Percentiles rank a stretch among this genome's conserved stretches.
Evolutionary conservation across 2,888 invertebrate genomes (phyloP).

Genomic region (Catocala sponsa): DNA sequence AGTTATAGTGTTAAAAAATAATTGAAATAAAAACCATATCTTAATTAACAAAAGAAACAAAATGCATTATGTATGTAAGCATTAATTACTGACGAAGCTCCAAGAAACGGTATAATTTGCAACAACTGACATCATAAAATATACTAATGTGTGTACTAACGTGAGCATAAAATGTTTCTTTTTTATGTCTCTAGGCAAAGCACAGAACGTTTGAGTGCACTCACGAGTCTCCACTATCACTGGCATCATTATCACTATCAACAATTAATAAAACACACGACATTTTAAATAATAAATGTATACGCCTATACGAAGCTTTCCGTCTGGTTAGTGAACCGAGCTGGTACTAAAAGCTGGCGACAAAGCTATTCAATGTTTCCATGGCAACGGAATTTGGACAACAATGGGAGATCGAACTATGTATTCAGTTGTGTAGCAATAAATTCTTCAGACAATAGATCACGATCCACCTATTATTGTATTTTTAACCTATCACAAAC

Average conservation of each 20-base stretch:
- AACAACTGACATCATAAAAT: slow-evolving; percentile 36
- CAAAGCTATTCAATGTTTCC: slow-evolving; percentile 82
- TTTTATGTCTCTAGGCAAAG: slow-evolving; percentile 22
- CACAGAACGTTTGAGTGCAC: slow-evolving; percentile 36
- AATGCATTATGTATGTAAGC: slow-evolving; percentile 45
- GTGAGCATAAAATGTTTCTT: slow-evolving; percentile 34
- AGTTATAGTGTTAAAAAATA: slow-evolving; percentile 29
- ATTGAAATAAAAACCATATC: slow-evolving; percentile 30
- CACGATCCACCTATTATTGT: slow-evolving; percentile 17
- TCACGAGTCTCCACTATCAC: slow-evolving; percentile 53
- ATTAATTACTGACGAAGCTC: slow-evolving; percentile 43
- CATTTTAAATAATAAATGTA: slow-evolving; percentile 9
- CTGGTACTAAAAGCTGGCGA: slow-evolving; percentile 45
- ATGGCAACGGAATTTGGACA: slow-evolving; percentile 74
- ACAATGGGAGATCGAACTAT: slow-evolving; percentile 59
- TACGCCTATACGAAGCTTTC: slow-evolving; percentile 24
- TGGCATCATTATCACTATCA: slow-evolving; percentile 38
- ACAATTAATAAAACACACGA: slow-evolving; percentile 33
- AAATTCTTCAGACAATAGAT: slow-evolving; percentile 37
- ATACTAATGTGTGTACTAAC: slow-evolving; percentile 34
- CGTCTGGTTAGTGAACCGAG: slow-evolving; percentile 36
- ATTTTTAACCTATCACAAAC: slow-evolving; percentile 12
- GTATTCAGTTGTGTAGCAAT: slow-evolving; percentile 27
- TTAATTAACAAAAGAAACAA: slow-evolving; percentile 31
- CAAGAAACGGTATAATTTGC: slow-evolving; percentile 44